Percentiles rank a stretch among this genome's conserved stretches.
These are phyloP conservation scores for Pyrrhosoma nymphula DNA, from an alignment of 2,888 invertebrate species.

Conservation along the genomic window DNA sequence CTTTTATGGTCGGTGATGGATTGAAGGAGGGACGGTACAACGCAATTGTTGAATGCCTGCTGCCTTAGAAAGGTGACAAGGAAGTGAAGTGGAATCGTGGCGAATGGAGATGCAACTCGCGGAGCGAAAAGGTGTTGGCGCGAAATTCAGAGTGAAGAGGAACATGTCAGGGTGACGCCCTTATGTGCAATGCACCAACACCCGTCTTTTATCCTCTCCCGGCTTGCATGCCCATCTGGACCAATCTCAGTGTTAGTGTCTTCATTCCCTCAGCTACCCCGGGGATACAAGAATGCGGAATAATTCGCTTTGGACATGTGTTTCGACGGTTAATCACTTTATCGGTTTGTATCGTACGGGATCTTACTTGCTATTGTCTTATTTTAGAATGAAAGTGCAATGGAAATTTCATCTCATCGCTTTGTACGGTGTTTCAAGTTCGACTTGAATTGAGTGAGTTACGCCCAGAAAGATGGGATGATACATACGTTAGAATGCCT, in stretches of 20 bases:
- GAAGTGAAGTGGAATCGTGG: background rate
- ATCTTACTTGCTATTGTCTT: background rate
- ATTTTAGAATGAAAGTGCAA: no score
- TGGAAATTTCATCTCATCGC: no score
- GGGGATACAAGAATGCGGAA: background rate
- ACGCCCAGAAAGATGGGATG: no score
- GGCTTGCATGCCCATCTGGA: background rate
- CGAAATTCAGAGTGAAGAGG: background rate
- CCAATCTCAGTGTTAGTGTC: background rate
- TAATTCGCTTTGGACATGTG: background rate
- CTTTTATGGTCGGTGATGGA: no score
- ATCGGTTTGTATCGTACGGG: background rate
- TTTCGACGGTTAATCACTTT: background rate
- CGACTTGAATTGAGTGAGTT: no score
- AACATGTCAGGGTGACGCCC: slow-evolving; percentile 36
- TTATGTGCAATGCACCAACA: slow-evolving; percentile 13
- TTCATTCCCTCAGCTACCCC: slow-evolving; percentile 15
- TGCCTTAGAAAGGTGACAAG: background rate
- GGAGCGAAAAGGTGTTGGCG: background rate
- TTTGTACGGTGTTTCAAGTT: no score
- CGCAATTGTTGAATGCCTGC: no score
- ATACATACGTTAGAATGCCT: no score
- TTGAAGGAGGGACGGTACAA: no score
- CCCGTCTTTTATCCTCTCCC: background rate
- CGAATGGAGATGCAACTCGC: background rate